phyloP scores from a whole-genome alignment of 2,113 vertebrate species.

The Alligator mississippiensis region DNA sequence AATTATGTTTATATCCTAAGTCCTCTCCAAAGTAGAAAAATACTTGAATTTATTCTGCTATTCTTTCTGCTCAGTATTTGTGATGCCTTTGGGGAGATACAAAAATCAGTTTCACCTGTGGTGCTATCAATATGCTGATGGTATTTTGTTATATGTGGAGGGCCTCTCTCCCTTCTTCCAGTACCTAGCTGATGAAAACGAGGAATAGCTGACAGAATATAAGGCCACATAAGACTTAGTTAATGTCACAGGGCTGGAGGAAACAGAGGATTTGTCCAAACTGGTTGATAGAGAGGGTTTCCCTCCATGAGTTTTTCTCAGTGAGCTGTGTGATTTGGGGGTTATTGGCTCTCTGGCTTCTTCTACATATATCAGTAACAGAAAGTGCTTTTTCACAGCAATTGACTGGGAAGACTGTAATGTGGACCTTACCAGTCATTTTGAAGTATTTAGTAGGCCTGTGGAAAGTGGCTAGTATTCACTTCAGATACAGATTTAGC shows the following conservation, averaged over 20 bases:
- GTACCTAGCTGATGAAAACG: neutral
- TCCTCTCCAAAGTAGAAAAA: neutral
- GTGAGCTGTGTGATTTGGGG: neutral
- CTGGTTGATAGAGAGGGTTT: neutral
- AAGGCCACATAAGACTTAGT: neutral
- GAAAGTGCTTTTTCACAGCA: neutral
- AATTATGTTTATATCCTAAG: slow-evolving; percentile 1
- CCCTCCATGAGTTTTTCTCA: too few relatives aligned
- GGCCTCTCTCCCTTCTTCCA: neutral
- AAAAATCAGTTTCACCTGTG: neutral
- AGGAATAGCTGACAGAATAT: neutral
- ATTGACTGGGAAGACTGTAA: neutral
- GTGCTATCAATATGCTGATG: neutral
- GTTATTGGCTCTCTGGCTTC: neutral
- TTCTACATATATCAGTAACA: neutral
- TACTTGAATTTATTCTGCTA: neutral
- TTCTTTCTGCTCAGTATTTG: neutral
- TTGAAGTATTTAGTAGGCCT: too few relatives aligned
- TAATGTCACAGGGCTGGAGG: neutral
- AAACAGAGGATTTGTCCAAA: neutral
- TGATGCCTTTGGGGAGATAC: neutral
- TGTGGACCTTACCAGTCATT: neutral
- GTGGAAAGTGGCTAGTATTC: too few relatives aligned
- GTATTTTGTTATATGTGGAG: neutral
- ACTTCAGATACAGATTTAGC: too few relatives aligned